Conservation (phyloP, 2,113 vertebrate species). For the Clarias batrachus region DNA sequence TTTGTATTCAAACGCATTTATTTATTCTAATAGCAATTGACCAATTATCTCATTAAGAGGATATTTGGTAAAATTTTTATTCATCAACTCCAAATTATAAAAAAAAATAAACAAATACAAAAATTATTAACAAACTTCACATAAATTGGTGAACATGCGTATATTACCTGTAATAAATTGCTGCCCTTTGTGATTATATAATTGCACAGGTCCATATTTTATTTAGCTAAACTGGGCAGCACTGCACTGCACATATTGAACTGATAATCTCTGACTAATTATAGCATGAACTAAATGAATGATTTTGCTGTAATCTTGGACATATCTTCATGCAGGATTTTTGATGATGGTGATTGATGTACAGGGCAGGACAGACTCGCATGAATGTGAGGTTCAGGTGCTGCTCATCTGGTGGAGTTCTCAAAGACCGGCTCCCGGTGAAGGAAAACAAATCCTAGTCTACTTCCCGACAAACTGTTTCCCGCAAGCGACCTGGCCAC, state of each 20-base stretch:
- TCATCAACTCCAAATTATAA: no score
- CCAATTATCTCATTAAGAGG: no score
- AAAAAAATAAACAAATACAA: no score
- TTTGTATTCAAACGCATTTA: no score
- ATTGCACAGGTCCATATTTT: no score
- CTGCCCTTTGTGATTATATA: no score
- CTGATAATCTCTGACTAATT: background rate
- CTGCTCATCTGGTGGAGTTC: constrained; percentile 72
- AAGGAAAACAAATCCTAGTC: constrained; percentile 70
- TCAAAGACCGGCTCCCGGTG: constrained; percentile 60
- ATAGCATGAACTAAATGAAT: background rate
- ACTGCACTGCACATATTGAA: background rate
- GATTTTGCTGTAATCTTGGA: background rate
- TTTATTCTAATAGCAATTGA: no score
- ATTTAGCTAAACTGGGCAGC: no score
- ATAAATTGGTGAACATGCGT: no score
- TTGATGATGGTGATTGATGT: background rate
- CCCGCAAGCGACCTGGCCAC: constrained; percentile 45
- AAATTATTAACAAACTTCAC: no score
- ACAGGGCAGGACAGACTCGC: background rate
- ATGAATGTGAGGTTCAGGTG: constrained; percentile 62
- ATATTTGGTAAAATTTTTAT: no score
- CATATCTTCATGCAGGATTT: background rate
- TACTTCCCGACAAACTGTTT: constrained; percentile 64
- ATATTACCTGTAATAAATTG: no score